These are phyloP conservation scores for Anarhynchus alexandrinus DNA, from an alignment of 2,113 vertebrate species.

Conservation along the genomic window DNA sequence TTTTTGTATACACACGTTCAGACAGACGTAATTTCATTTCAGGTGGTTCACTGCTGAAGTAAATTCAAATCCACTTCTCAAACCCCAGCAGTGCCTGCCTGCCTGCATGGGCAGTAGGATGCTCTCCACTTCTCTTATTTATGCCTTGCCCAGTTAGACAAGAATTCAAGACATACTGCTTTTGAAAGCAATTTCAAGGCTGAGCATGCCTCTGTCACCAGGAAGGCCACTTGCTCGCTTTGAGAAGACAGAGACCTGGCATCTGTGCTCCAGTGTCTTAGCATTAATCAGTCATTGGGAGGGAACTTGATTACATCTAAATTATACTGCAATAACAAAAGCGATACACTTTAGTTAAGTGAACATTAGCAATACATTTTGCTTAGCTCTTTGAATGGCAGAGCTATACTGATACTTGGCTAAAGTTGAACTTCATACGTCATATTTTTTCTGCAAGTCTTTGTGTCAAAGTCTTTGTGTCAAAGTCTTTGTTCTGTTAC, in stretches of 20 bases:
- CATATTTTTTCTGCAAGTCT: not conserved
- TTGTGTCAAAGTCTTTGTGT: not conserved
- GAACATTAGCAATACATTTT: not conserved
- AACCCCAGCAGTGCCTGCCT: not conserved
- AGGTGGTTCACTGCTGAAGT: not conserved
- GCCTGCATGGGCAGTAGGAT: no score
- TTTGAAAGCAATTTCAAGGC: not conserved
- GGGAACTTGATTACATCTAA: not conserved
- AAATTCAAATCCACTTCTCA: not conserved
- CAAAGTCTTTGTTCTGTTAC: not conserved
- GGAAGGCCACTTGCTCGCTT: not conserved
- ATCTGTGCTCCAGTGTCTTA: not conserved
- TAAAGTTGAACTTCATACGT: not conserved
- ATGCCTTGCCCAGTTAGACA: not conserved
- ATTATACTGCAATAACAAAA: not conserved
- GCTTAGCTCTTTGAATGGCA: not conserved
- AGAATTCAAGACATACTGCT: not conserved
- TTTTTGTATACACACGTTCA: not conserved
- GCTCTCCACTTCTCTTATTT: not conserved
- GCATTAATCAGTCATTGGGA: not conserved
- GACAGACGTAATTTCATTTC: not conserved
- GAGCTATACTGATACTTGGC: not conserved
- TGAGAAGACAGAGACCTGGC: not conserved
- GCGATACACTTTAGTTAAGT: not conserved
- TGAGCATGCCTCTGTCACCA: not conserved